Percentiles rank a stretch among this genome's conserved stretches.
Evolutionary conservation across 1,140 invertebrate species (phyloP).

Genomic region (Heliconius hermathena): DNA sequence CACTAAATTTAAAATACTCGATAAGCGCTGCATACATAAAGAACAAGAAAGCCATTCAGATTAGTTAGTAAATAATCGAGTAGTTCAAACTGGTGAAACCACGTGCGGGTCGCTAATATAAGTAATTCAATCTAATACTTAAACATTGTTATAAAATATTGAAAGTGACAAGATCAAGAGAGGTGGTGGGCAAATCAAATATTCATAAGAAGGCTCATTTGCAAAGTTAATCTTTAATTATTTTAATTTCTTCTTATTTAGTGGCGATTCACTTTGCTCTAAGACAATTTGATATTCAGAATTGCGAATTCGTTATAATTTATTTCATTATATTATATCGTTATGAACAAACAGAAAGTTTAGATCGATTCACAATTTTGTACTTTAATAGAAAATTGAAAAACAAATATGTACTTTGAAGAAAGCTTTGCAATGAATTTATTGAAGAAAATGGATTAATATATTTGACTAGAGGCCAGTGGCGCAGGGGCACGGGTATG

Average conservation of each 20-base stretch:
- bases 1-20: too few species aligned
- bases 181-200: conserved; percentile 34
- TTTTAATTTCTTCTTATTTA: conserved; percentile 35
- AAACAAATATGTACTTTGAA: neutral
- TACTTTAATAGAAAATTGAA: neutral
- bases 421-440: neutral
- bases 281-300: conserved; percentile 34
- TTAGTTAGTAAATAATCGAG: too few species aligned
- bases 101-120: too few species aligned
- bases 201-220: conserved; percentile 52
- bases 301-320: conserved; percentile 31
- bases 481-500: too few species aligned
- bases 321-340: conserved; percentile 19
- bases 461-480: neutral
- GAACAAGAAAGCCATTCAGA: too few species aligned
- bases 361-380: neutral
- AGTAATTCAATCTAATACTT: neutral
- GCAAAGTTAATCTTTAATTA: conserved; percentile 51
- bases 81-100: too few species aligned
- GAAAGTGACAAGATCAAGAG: neutral
- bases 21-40: too few species aligned
- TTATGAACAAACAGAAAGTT: conserved; percentile 13
- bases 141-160: neutral
- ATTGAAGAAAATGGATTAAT: neutral
- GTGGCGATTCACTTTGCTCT: conserved; percentile 21